A percentile compares a stretch with the other conserved stretches of the same genome.
Evolutionary conservation across 2,888 invertebrate species (phyloP).

Genomic region (Ptilodon capucinus): DNA sequence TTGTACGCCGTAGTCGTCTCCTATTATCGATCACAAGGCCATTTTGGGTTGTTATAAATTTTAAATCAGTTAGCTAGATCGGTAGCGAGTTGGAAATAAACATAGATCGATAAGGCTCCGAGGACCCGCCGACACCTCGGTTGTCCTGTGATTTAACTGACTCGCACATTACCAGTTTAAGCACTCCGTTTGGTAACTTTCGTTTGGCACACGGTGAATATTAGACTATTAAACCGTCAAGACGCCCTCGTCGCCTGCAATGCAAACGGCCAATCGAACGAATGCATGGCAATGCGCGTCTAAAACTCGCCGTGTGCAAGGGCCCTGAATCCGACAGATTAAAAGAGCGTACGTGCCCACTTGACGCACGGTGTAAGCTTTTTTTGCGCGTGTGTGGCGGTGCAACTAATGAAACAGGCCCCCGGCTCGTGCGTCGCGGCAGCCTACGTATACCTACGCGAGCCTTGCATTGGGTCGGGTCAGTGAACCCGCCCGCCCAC

Average conservation of each 20-base stretch:
- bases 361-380: conserved; percentile 74
- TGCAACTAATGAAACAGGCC: conserved; percentile 73
- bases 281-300: no score
- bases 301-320: no score
- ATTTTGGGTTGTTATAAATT: conserved; percentile 61
- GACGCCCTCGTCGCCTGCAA: no score
- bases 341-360: conserved; percentile 72
- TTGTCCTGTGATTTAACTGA: conserved; percentile 25
- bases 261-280: no score
- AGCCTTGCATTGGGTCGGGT: conserved; percentile 81
- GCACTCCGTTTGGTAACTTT: conserved; percentile 25
- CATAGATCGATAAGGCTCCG: conserved; percentile 62
- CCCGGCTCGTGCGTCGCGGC: conserved; percentile 66
- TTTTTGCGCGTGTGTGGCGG: conserved; percentile 63
- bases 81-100: conserved; percentile 62
- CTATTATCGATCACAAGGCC: conserved; percentile 40
- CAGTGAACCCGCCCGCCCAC: conserved; percentile 79
- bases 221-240: no score
- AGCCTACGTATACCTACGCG: conserved; percentile 77
- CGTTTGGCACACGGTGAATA: no score
- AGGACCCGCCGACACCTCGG: conserved; percentile 38
- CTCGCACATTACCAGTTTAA: conserved; percentile 6
- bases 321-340: conserved; percentile 30
- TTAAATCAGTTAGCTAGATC: conserved; percentile 61
- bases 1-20: conserved; percentile 16